Percentiles rank a stretch among this genome's conserved stretches.
Conservation (phyloP, 2,113 vertebrate genomes). For the Piaya cayana region DNA sequence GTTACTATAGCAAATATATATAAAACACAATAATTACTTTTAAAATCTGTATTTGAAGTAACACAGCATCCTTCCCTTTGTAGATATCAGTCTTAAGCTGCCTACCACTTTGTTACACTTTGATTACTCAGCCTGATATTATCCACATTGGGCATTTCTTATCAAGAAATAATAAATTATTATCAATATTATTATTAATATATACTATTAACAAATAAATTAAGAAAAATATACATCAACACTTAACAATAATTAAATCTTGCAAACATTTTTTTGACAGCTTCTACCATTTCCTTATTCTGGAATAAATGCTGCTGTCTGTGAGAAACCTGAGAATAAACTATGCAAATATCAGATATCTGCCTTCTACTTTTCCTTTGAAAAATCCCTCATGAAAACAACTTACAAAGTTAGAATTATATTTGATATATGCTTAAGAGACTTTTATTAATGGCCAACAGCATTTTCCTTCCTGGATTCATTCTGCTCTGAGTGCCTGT, state of each 20-base stretch:
- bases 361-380: neutral
- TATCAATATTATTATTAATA: neutral
- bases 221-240: rapidly evolving
- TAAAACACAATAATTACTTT: neutral
- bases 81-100: neutral
- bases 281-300: neutral
- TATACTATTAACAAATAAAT: neutral
- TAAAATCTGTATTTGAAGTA: neutral
- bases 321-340: neutral
- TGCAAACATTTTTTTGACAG: neutral
- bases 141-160: neutral
- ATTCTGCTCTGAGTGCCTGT: no score
- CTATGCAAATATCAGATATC: neutral
- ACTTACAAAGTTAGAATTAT: neutral
- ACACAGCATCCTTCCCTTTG: neutral
- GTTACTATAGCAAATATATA: neutral
- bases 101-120: neutral
- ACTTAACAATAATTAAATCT: neutral
- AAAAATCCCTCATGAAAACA: neutral
- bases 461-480: neutral
- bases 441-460: neutral
- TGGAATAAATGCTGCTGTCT: neutral
- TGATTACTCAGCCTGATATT: neutral
- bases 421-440: neutral
- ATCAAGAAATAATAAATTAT: neutral